Base-by-base conservation (phyloP, 1,140 invertebrate genomes). In the Trichoplusia ni region DNA sequence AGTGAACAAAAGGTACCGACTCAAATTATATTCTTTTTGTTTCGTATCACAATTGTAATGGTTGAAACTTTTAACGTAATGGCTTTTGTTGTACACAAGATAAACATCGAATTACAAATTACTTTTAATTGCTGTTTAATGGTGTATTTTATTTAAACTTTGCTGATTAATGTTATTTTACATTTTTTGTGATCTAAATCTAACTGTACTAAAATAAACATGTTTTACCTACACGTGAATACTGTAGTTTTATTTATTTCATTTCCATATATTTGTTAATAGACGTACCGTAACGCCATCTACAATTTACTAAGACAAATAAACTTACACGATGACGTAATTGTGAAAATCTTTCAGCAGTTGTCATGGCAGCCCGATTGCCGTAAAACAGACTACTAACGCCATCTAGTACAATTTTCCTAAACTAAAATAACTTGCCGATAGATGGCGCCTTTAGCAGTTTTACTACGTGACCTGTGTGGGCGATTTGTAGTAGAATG, bases 351-450 rank as follows among this genome's bases (percentile, higher is more conserved):
- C 1, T 14, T n/a, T n/a, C n/a, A n/a, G n/a, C n/a, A n/a, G n/a
- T n/a, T n/a, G n/a, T n/a, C n/a, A n/a, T n/a, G n/a, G n/a, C n/a
- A n/a, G n/a, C n/a, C n/a, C n/a, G n/a, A n/a, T n/a, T n/a, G n/a
- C n/a, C n/a, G n/a, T n/a, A n/a, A n/a, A n/a, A n/a, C n/a, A n/a
- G n/a, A 29, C 14, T 11, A 9, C 2, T 29, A 5, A 16, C 23
- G 31, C 49, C 49, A 53, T 21, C 29, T 53, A 14, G 19, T 11
- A n/a, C 29, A 35, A 35, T 53, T 53, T 53, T 23, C 49, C 18
- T 7, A 2, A 53, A 37, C 9, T 23, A 53, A 35, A 9, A 51
- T 11, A 21, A 3, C 1, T 6, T 35, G 13, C 4, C 18, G 3
- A 53, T 21, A 53, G 49, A 53, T 53, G 49, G 31, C 31, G 49